phyloP scores from a whole-genome alignment of 2,797 vertebrate species.

The Schizopygopsis malacanthus region DNA sequence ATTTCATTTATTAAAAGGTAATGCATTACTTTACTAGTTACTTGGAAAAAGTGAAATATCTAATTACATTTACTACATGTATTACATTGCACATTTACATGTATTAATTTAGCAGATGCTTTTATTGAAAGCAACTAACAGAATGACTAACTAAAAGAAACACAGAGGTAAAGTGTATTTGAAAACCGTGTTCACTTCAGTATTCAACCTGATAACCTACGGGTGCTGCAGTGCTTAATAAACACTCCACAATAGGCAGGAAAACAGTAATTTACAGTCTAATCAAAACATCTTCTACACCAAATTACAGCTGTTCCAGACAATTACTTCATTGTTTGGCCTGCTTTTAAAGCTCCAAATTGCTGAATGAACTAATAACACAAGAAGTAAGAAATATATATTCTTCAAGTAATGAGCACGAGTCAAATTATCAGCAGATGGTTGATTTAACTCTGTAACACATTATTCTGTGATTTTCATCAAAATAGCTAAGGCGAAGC shows the following conservation, averaged over 20 bases:
- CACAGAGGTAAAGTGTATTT: neutral
- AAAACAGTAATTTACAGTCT: conserved; percentile 7
- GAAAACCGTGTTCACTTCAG: neutral
- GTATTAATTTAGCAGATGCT: neutral
- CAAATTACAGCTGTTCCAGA: conserved; percentile 30
- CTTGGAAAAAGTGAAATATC: no score
- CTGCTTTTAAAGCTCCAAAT: conserved; percentile 7
- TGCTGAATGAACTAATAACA: conserved; percentile 36
- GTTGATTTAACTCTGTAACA: conserved; percentile 35
- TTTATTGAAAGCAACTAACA: neutral
- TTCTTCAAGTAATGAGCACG: conserved; percentile 13
- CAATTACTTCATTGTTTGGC: conserved; percentile 33
- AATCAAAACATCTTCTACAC: neutral
- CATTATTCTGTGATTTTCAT: conserved; percentile 24
- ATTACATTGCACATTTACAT: neutral
- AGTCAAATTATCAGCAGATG: conserved; percentile 29
- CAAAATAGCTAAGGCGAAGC: conserved; percentile 9
- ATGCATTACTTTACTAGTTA: no score
- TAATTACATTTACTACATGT: no score
- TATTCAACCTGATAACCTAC: neutral
- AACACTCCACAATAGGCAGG: neutral
- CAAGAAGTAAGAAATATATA: conserved; percentile 1
- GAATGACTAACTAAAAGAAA: neutral
- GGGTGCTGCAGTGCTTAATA: neutral
- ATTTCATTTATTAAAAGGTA: no score